Evolutionary conservation across 2,888 invertebrate genomes (phyloP).

Genomic region (Tetragonula carbonaria): DNA sequence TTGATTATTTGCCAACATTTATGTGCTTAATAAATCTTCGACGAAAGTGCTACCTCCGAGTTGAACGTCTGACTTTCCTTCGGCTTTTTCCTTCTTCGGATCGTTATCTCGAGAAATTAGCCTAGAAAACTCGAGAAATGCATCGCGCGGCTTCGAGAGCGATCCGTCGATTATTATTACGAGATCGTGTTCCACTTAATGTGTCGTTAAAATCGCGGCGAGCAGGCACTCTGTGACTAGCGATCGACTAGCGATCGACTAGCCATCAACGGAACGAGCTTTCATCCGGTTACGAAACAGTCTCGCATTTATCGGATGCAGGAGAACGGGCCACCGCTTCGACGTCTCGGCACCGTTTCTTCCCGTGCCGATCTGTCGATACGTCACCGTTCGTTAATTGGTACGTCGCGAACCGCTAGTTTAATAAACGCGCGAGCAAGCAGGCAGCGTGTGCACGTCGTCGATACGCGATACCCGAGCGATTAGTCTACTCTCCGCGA

Average conservation of each 20-base stretch:
- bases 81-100: background rate
- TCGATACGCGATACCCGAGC: constrained; percentile 54
- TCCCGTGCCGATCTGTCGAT: constrained; percentile 51
- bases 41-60: background rate
- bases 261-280: constrained; percentile 31
- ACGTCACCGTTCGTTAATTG: constrained; percentile 58
- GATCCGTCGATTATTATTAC: constrained; percentile 49
- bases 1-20: background rate
- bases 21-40: background rate
- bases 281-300: constrained; percentile 43
- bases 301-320: constrained; percentile 50
- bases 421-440: constrained; percentile 20
- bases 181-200: constrained; percentile 52
- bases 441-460: constrained; percentile 13
- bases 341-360: constrained; percentile 11
- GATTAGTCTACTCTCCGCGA: constrained; percentile 46
- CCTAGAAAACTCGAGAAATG: background rate
- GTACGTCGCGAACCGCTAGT: constrained; percentile 42
- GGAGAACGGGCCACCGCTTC: constrained; percentile 10
- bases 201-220: constrained; percentile 54
- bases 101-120: background rate
- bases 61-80: background rate
- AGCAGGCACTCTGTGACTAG: background rate
- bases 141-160: background rate
- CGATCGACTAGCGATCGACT: background rate